Evolutionary conservation across 1,140 invertebrate species (phyloP).

Genomic region (Euura lappo): DNA sequence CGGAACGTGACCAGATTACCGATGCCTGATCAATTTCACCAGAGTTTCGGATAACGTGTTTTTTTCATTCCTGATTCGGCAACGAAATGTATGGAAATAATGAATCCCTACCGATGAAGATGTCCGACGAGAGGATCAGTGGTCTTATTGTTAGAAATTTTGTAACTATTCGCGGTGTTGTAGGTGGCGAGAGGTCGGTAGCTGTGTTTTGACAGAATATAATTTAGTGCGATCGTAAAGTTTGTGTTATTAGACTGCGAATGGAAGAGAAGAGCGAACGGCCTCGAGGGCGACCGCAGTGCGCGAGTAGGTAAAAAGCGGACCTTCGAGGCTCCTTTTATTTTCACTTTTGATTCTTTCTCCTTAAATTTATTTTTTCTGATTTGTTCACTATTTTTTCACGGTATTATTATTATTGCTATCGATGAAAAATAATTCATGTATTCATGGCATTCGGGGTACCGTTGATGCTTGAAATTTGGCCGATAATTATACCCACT

Average conservation of each 20-base stretch:
- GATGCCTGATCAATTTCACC: too few species aligned
- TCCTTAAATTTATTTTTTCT: too few species aligned
- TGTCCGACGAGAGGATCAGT: too few species aligned
- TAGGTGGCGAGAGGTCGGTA: background rate
- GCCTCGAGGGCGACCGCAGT: background rate
- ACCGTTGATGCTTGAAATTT: slow-evolving; percentile 3
- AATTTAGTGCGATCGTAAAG: background rate
- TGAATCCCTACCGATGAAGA: too few species aligned
- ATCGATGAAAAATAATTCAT: too few species aligned
- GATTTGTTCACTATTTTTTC: background rate
- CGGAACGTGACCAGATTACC: too few species aligned
- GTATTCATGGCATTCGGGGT: background rate
- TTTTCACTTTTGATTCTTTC: background rate
- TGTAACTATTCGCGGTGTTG: background rate
- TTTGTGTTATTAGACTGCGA: background rate
- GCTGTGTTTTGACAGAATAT: background rate
- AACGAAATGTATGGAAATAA: too few species aligned
- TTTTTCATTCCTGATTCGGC: too few species aligned
- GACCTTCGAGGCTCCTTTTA: background rate
- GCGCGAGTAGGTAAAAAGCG: background rate
- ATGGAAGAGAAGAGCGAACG: background rate
- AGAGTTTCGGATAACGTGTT: too few species aligned
- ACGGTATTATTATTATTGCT: background rate
- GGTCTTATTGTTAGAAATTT: background rate
- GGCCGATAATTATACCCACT: background rate